These are phyloP conservation scores for Barbus barbus DNA, from an alignment of 2,113 vertebrate genomes.

Conservation along the genomic window DNA sequence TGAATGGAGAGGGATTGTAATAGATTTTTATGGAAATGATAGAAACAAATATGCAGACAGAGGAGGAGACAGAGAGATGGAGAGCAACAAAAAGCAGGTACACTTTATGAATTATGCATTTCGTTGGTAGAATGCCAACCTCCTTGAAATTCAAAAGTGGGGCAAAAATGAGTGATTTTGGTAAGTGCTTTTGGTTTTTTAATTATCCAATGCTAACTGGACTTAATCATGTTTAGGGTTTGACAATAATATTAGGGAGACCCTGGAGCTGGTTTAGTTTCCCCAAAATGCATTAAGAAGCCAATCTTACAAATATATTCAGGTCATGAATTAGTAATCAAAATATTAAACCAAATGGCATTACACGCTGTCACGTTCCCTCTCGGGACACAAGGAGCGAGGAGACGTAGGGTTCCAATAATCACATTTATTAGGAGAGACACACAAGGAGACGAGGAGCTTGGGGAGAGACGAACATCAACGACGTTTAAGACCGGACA, in stretches of 20 bases:
- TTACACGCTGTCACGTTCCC: too few relatives aligned
- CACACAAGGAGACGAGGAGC: too few relatives aligned
- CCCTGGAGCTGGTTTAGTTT: background rate
- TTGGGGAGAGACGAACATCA: too few relatives aligned
- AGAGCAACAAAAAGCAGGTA: constrained; percentile 17
- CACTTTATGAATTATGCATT: constrained; percentile 25
- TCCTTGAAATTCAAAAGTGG: constrained; percentile 27
- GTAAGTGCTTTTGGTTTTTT: constrained; percentile 11
- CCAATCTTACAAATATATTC: background rate
- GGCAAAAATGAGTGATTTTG: background rate
- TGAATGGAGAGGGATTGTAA: background rate
- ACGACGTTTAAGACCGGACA: too few relatives aligned
- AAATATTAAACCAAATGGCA: background rate
- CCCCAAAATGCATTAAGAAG: background rate
- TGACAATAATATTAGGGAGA: constrained; percentile 24
- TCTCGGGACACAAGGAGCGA: too few relatives aligned
- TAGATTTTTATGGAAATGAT: constrained; percentile 5
- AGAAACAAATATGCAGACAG: constrained; percentile 15
- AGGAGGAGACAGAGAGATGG: background rate
- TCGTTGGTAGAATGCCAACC: constrained; percentile 24
- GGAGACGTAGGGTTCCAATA: too few relatives aligned
- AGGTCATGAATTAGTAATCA: background rate
- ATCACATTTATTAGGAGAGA: too few relatives aligned
- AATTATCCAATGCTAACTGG: background rate
- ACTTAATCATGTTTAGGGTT: constrained; percentile 5